Evolutionary conservation across 2,797 vertebrate species (phyloP).

Genomic region (Avahi laniger): DNA sequence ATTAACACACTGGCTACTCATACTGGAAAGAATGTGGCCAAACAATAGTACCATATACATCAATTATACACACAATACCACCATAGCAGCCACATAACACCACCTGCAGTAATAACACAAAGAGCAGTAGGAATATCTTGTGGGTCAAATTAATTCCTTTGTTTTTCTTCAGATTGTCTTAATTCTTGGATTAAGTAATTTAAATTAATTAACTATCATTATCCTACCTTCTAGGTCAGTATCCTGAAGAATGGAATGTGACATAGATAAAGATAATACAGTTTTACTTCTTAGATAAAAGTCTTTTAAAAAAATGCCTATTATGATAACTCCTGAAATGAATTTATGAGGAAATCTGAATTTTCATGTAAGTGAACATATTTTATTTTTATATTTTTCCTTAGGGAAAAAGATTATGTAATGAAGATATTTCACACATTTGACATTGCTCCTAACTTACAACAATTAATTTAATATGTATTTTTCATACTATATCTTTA

Average conservation of each 20-base stretch:
- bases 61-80: too few species aligned
- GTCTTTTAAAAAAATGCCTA: neutral
- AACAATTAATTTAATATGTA: neutral
- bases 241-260: rapidly evolving
- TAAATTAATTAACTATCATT: neutral
- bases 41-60: neutral
- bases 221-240: neutral
- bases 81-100: rapidly evolving
- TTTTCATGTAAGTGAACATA: neutral
- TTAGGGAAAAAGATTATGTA: neutral
- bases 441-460: neutral
- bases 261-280: neutral
- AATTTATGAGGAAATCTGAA: neutral
- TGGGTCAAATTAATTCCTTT: neutral
- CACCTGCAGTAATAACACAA: neutral
- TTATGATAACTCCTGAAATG: neutral
- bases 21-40: neutral
- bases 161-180: neutral
- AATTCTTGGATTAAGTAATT: neutral
- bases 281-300: neutral
- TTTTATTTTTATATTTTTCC: neutral
- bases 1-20: neutral
- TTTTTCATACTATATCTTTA: neutral
- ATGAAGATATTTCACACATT: neutral
- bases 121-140: neutral